phyloP scores from a whole-genome alignment of 2,888 invertebrate genomes.

The Hydriomena furcata region DNA sequence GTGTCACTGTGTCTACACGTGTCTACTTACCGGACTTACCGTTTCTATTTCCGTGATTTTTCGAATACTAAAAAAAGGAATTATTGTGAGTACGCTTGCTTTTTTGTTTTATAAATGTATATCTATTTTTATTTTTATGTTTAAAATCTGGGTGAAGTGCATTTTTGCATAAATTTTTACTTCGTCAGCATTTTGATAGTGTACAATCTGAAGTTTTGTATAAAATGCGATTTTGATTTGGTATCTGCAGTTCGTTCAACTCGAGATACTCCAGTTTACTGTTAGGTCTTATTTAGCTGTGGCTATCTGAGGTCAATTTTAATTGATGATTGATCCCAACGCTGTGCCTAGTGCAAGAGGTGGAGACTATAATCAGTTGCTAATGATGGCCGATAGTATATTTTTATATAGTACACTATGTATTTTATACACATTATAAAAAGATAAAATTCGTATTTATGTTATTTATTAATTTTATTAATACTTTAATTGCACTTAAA shows the following conservation, averaged over 20 bases:
- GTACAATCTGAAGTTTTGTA: conserved; percentile 11
- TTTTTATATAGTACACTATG: too few relatives aligned
- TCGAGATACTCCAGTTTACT: conserved; percentile 19
- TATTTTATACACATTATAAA: too few relatives aligned
- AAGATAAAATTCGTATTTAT: too few relatives aligned
- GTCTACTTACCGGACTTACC: conserved; percentile 30
- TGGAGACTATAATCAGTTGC: not conserved
- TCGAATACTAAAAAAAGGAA: conserved; percentile 23
- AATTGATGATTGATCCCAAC: conserved; percentile 40
- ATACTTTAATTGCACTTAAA: too few relatives aligned
- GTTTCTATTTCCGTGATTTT: conserved; percentile 24
- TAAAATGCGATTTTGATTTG: conserved; percentile 1
- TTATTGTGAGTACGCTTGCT: conserved; percentile 25
- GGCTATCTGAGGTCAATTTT: conserved; percentile 37
- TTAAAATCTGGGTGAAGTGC: not conserved
- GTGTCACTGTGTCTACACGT: conserved; percentile 62
- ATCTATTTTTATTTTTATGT: not conserved
- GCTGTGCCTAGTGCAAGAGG: not conserved
- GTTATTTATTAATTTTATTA: too few relatives aligned
- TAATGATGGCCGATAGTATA: not conserved
- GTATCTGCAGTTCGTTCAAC: conserved; percentile 21
- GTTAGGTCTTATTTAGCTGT: conserved; percentile 24
- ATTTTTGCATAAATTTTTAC: conserved; percentile 34
- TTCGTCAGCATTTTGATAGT: conserved; percentile 37
- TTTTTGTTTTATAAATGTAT: not conserved